Evolutionary conservation across 1,140 invertebrate species (phyloP), one percentile per base, ranked within the genome.

Genomic region (Brachionus sp.): DNA sequence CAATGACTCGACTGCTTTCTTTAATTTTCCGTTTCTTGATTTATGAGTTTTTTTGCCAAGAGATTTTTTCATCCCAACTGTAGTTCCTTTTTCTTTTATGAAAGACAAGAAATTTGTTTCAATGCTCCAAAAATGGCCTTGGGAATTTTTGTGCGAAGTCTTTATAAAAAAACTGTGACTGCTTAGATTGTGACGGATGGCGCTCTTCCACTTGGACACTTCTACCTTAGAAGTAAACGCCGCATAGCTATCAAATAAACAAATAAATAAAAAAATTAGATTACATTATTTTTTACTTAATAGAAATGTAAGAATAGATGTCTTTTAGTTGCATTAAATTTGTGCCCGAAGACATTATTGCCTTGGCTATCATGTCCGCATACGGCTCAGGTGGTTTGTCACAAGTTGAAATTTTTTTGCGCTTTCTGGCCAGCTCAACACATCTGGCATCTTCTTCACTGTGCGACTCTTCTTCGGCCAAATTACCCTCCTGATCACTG

Each of bases 361-460:
- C 77, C 29, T 80, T 80, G 29, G 39, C 16, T 9, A 80, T 80
- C 33, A 80, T 80, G 50, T 80, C 77, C 10, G 77, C 77, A 57
- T 80, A 80, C 1, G 77, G 77, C 50, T 80, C 77, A n/a, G 77
- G 77, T 42, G 77, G 77, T 42, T 80, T 80, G 39, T 80, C 77
- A 10, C 46, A 57, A 50, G 33, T 50, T 9, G 75, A 5, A 7
- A 29, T 16, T 53, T 29, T 25, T 46, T 46, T 44, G 9, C 75
- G 75, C 25, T 35, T 70, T 39, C 37, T 70, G 35, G 5, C 33
- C 3, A 3, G n/a, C 0, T 37, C 66, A 37, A 1, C 33, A 29
- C 29, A 4, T 70, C 5, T 39, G 5, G 2, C n/a, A 37, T 70
- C 66, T 29, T 70, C 66, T 16, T 70, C 66, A 29, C 66, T 39